A percentile compares a stretch with the other conserved stretches of the same genome.
Evolutionary conservation across 1,140 invertebrate species (phyloP).

Genomic region (Cydia strobilella): DNA sequence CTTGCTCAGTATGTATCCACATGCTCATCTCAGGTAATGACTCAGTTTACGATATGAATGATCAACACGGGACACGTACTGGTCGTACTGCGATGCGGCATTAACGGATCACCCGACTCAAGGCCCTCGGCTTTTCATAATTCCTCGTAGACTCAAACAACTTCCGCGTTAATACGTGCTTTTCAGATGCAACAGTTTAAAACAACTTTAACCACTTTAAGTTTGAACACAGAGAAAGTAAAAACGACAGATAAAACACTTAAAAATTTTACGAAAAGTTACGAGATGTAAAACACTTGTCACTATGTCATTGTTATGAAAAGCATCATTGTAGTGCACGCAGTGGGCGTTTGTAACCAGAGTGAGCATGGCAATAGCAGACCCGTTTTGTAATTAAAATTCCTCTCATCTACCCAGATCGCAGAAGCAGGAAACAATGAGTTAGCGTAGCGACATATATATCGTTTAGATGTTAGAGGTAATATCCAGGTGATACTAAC

Average conservation of each 20-base stretch:
- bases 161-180: neutral
- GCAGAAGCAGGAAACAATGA: constrained; percentile 7
- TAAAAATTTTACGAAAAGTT: neutral
- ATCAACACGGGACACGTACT: constrained; percentile 18
- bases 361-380: neutral
- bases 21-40: neutral
- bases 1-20: neutral
- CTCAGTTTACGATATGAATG: constrained; percentile 4
- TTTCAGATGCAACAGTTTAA: neutral
- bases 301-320: neutral
- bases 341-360: constrained; percentile 5
- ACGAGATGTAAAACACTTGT: neutral
- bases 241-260: neutral
- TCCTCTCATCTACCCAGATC: neutral
- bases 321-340: neutral
- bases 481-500: constrained; percentile 18
- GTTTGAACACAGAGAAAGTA: neutral
- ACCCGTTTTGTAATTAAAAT: neutral
- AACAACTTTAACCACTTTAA: neutral
- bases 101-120: constrained; percentile 6
- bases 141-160: constrained; percentile 1
- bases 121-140: constrained; percentile 9
- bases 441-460: neutral
- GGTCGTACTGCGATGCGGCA: constrained; percentile 13
- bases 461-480: neutral